These are phyloP conservation scores for Trachythela sp. DNA, from an alignment of 64 coral and sea anemone genomes.

Conservation along the genomic window DNA sequence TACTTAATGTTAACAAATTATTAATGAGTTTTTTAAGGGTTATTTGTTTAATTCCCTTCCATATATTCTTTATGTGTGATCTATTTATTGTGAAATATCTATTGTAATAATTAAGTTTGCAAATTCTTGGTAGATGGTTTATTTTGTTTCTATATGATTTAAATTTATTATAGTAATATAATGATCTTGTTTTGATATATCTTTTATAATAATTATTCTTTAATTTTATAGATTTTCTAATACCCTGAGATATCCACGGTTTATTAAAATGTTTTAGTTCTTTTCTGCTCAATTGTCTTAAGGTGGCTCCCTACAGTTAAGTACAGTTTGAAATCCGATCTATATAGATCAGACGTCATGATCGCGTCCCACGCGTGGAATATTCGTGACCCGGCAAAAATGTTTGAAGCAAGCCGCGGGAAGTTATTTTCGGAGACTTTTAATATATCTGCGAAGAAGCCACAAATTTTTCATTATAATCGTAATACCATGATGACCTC, in stretches of 20 bases:
- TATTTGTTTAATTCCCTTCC: background rate
- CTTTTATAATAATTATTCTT: slow-evolving; percentile 35
- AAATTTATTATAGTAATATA: background rate
- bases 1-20: too few relatives aligned
- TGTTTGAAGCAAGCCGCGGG: too few relatives aligned
- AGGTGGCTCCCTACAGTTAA: too few relatives aligned
- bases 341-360: too few relatives aligned
- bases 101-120: slow-evolving; percentile 11
- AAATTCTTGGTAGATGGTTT: background rate
- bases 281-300: slow-evolving; percentile 33
- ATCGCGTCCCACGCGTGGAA: too few relatives aligned
- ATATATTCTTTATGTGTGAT: background rate
- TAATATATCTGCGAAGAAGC: too few relatives aligned
- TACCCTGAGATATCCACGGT: slow-evolving; percentile 18
- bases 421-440: too few relatives aligned
- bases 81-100: background rate
- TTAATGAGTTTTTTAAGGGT: too few relatives aligned
- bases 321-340: too few relatives aligned
- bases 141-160: background rate
- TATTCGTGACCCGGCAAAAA: too few relatives aligned
- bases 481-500: too few relatives aligned
- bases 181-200: slow-evolving; percentile 27
- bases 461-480: too few relatives aligned
- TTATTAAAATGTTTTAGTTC: slow-evolving; percentile 20
- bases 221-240: background rate